Base-by-base conservation (phyloP, 2,113 vertebrate genomes). In the Tor tambroides region DNA sequence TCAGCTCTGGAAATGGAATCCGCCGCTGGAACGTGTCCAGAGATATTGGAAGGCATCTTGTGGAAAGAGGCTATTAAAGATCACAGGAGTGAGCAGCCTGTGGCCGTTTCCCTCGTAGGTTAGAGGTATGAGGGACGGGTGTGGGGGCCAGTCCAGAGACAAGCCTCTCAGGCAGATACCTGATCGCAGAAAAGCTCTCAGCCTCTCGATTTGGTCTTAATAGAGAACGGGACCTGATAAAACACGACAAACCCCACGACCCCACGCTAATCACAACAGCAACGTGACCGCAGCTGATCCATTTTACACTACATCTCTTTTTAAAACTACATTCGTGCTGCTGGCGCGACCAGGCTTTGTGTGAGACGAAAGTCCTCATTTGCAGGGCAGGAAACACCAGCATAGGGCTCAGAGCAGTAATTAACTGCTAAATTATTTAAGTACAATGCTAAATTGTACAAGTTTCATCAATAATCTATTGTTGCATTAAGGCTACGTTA, bases 351-450 rank as follows among this genome's bases (percentile, higher is more conserved):
- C 43, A 5, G 75, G 59, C 26, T 72, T 65, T 43, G 38, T 72
- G 49, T 87, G 51, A 80, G 51, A 28, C 11, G 10, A 87, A 74
- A 76, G 59, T 41, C 30, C 80, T 85, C 78, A 72, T 88, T 87
- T 84, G 75, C 61, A 9, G 54, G 38, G 78, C 78, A 79, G 59
- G 80, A 85, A 74, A 85, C 72, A 82, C 79, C 65, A 74, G 77
- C 43, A 65, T 26, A 19, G 54, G 65, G 77, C 84, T 88, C 86
- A 65, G 85, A 75, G 85, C 83, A 89, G 82, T 89, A 89, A 88
- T 91, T 88, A 88, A 75, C 80, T 79, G 67, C 79, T 87, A 88
- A 90, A 89, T 88, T 80, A 85, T 86, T 86, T 87, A 75, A 35
- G 83, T 81, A 67, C 84, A 74, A 78, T 87, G 86, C 84, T 78